Conservation (phyloP, 2,797 vertebrate genomes). For the Artibeus lituratus region DNA sequence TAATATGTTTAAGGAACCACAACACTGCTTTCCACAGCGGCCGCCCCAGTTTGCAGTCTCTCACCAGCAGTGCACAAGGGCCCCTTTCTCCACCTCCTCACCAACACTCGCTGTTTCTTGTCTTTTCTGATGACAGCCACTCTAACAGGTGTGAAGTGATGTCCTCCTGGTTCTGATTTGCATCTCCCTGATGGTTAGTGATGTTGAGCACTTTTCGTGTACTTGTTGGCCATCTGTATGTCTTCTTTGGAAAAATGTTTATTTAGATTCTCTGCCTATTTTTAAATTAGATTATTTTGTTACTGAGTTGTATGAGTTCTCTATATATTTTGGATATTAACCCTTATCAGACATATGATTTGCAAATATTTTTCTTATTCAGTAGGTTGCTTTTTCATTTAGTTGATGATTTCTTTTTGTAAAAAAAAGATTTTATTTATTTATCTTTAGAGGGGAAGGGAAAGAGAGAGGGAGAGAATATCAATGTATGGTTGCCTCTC, state of each 20-base stretch:
- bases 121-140: background rate
- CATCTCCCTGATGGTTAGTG: background rate
- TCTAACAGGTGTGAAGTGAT: background rate
- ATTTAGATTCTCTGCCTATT: background rate
- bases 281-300: background rate
- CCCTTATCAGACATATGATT: background rate
- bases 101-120: background rate
- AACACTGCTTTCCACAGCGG: background rate
- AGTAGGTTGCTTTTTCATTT: background rate
- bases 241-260: background rate
- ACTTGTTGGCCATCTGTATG: background rate
- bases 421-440: too few relatives aligned
- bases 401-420: background rate
- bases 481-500: too few relatives aligned
- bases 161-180: background rate
- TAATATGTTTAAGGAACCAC: background rate
- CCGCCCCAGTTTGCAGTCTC: background rate
- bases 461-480: too few relatives aligned
- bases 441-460: too few relatives aligned
- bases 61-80: background rate
- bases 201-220: background rate
- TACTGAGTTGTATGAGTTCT: background rate
- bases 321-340: background rate
- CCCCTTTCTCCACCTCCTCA: background rate
- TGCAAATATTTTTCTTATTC: background rate